These are phyloP conservation scores for Pelmatolapia mariae DNA, from an alignment of 2,113 vertebrate species.

Conservation along the genomic window DNA sequence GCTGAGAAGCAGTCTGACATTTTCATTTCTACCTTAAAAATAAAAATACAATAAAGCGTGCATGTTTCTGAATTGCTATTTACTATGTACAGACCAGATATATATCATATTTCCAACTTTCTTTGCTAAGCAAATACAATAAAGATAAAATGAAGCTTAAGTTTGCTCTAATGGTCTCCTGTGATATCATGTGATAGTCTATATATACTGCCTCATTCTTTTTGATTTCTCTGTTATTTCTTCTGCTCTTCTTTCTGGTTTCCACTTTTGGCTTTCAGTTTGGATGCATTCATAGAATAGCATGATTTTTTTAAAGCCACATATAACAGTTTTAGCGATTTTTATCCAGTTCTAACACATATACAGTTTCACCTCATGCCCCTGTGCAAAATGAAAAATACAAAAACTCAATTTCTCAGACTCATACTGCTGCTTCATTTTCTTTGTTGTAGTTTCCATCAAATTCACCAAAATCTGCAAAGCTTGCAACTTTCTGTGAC, in stretches of 20 bases:
- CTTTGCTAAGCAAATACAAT: background rate
- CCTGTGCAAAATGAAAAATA: background rate
- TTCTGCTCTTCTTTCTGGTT: background rate
- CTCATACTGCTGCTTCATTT: background rate
- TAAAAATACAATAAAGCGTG: background rate
- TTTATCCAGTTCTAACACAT: background rate
- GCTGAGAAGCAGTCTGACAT: background rate
- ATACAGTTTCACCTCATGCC: background rate
- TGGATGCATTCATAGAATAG: background rate
- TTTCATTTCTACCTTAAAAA: background rate
- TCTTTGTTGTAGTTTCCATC: background rate
- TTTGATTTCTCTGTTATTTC: background rate
- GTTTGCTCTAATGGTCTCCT: background rate
- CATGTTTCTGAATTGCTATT: background rate
- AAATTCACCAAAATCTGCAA: background rate
- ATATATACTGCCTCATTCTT: background rate
- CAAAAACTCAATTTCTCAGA: background rate
- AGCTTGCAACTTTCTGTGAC: background rate
- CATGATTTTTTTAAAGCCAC: background rate
- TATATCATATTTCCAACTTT: background rate
- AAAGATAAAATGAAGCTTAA: background rate
- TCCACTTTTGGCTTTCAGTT: background rate
- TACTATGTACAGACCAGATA: background rate
- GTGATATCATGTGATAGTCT: background rate
- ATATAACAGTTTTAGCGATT: background rate